phyloP scores from a whole-genome alignment of 2,113 vertebrate species.

The Castor canadensis region DNA sequence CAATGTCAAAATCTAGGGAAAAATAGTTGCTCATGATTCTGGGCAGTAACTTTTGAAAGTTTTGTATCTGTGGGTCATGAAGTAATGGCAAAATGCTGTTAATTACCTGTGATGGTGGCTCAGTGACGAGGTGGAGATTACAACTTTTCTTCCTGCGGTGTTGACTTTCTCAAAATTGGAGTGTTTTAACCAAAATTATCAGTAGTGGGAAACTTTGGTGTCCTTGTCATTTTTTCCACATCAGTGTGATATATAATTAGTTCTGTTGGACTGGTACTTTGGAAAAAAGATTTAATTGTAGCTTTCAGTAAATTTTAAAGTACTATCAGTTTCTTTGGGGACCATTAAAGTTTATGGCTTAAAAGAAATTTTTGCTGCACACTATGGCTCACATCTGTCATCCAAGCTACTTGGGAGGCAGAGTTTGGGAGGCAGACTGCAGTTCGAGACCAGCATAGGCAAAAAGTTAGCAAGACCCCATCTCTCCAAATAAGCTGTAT shows the following conservation, averaged over 20 bases:
- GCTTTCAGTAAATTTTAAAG: background rate
- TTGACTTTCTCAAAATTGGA: background rate
- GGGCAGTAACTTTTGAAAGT: background rate
- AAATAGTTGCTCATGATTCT: background rate
- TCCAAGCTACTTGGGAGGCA: too few relatives aligned
- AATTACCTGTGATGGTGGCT: background rate
- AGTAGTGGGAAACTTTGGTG: background rate
- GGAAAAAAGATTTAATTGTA: background rate
- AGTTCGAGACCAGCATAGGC: too few relatives aligned
- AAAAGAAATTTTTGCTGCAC: conserved; percentile 37
- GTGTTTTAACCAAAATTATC: conserved; percentile 23
- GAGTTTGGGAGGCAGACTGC: too few relatives aligned
- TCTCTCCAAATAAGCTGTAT: too few relatives aligned
- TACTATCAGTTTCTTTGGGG: background rate
- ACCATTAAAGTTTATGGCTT: conserved; percentile 13
- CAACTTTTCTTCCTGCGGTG: background rate
- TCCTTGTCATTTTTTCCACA: background rate
- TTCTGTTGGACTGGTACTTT: background rate
- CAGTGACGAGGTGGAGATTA: background rate
- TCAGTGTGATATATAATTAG: background rate
- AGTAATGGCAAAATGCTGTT: background rate
- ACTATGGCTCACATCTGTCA: too few relatives aligned
- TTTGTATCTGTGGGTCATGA: background rate
- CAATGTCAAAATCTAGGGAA: background rate
- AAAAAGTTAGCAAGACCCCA: too few relatives aligned